Conservation (phyloP, 2,797 vertebrate genomes). For the Propithecus perrieri region DNA sequence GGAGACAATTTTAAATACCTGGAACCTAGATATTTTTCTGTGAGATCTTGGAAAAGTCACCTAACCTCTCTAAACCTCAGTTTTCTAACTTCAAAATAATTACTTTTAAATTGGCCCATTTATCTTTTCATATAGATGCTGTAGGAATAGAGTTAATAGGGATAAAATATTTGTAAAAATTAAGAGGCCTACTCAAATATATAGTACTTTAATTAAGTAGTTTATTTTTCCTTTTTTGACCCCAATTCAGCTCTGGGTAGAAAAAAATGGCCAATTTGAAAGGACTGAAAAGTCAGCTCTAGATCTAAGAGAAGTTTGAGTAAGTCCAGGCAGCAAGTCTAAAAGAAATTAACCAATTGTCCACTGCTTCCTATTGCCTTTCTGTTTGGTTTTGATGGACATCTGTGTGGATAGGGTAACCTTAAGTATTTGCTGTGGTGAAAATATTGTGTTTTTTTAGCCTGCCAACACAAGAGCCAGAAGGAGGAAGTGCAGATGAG, state of each 20-base stretch:
- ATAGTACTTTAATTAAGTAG: not conserved
- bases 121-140: not conserved
- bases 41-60: not conserved
- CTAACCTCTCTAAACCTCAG: not conserved
- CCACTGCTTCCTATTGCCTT: not conserved
- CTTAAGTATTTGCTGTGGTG: not conserved
- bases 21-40: not conserved
- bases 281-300: not conserved
- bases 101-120: not conserved
- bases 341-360: not conserved
- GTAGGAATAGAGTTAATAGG: not conserved
- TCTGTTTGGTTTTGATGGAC: not conserved
- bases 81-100: slow-evolving; percentile 18
- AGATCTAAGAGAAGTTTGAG: not conserved
- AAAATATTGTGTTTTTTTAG: not conserved
- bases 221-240: not conserved
- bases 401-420: not conserved
- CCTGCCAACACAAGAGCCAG: not conserved
- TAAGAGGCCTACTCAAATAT: not conserved
- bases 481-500: not conserved
- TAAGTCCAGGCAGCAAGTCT: not conserved
- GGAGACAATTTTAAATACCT: not conserved
- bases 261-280: not conserved
- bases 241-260: not conserved
- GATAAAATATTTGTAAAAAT: not conserved